These are phyloP conservation scores for Crossaster papposus DNA, from an alignment of 53 echinoderm and acorn worm species.

Conservation along the genomic window DNA sequence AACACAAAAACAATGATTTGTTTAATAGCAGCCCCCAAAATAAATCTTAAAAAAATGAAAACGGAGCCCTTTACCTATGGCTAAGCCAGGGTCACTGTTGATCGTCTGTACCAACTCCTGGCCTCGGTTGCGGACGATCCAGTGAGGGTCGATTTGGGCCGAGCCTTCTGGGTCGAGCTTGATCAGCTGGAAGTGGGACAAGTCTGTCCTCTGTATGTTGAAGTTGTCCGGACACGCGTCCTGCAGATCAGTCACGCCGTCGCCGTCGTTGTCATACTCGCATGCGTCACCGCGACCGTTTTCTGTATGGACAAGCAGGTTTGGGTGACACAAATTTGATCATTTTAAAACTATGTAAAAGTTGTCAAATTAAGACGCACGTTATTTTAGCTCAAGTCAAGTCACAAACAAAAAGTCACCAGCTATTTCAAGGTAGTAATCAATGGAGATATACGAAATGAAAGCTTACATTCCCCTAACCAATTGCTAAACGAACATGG, in stretches of 20 bases:
- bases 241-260: constrained; percentile 76
- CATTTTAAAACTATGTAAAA: background rate
- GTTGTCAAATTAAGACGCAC: background rate
- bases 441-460: no score
- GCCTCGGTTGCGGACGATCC: constrained; percentile 96
- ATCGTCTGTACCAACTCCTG: constrained; percentile 93
- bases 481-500: no score
- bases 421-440: no score
- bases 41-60: background rate
- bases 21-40: no score
- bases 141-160: constrained; percentile 89
- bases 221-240: constrained; percentile 88
- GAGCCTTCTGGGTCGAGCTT: constrained; percentile 84
- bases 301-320: constrained; percentile 25
- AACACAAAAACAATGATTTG: no score
- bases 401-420: no score
- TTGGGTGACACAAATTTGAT: background rate
- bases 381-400: no score
- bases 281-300: constrained; percentile 92
- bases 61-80: constrained; percentile 77
- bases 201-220: constrained; percentile 84
- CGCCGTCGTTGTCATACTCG: constrained; percentile 94
- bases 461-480: no score
- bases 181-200: constrained; percentile 88
- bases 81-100: constrained; percentile 94